Base-by-base conservation (phyloP, 2,113 vertebrate species). In the Dasyprocta punctata region DNA sequence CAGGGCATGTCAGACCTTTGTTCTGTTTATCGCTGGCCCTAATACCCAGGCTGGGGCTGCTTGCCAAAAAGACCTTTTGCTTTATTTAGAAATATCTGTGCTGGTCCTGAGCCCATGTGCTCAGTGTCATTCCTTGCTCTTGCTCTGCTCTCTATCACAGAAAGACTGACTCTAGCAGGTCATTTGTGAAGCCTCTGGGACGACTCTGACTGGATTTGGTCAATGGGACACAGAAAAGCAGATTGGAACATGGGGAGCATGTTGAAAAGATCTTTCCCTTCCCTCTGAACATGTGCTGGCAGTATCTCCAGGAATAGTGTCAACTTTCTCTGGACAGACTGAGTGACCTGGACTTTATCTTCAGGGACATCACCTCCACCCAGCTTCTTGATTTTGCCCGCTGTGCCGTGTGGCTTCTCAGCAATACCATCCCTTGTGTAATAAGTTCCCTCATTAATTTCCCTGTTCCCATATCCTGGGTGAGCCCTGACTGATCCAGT, bases 11-110 rank as follows among this genome's bases (percentile, higher is more conserved):
- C 78, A 71, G 71, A 33, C 20, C 65, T 86, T 54, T 84, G 75
- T 49, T 94, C 28, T 97, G 71, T 95, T 94, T 94, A 33, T 71
- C 60, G 91, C 71, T 91, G 78, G 63, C 17, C 56, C 82, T 89
- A n/a, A 89, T 1, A 75, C 65, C 36, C 61, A 30, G 61, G 14
- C 54, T 78, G 71, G 61, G 19, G 80, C 30, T 81, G 69, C 44
- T 91, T 93, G 82, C 71, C 71, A 86, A 28, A 52, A 65, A 89
- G 60, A 47, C 16, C 78, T 93, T 91, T 86, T 33, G 80, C 84
- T 96, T 93, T 93, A 81, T 96, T 94, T 95, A 89, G 89, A 89
- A 90, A 86, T 82, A 69, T 60, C 44, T 33, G 7, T 30, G 33
- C 86, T 84, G 26, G 28, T 38, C 28, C 65, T 36, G 33, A 60